Base-by-base conservation (phyloP, 1,140 invertebrate genomes). In the Drosophila baimaii region DNA sequence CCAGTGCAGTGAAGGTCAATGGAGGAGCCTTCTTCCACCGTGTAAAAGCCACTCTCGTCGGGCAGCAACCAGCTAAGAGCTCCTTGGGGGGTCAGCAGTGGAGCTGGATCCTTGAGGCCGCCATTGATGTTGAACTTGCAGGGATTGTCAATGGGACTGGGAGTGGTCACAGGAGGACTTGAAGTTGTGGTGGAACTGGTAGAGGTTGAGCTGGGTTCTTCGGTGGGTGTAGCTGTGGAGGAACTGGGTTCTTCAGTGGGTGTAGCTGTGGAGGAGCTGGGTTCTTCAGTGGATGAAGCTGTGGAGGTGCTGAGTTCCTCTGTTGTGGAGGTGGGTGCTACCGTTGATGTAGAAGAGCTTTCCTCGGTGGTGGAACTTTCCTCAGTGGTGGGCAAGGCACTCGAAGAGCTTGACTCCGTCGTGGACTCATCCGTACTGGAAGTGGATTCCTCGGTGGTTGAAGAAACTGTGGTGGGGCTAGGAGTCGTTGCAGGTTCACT, bases 1-100 rank as follows among this genome's bases (percentile, higher is more conserved):
- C 79, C 73, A 2, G 86, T 86, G 49, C 86, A 90, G 3, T 90
- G 81, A 3, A 90, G 33, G n/a, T 90, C 86, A 10, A 90, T 68
- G 47, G 78, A 61, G 9, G 49, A 43, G 2, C 79, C 86, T 4
- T 79, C 62, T 2, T 82, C 65, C 0, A 90, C 17, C 8, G 19
- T 64, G 9, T 86, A 90, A 12, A 35, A 5, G 0, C 86, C 86
- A 12, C 29, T 21, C 29, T 76, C 70, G n/a, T 82, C 49, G 10
- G 86, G 72, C 12, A 71, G 8, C 19, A 90, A 44, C 80, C 86
- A 89, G 21, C 70, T 89, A 0, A 89, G 70, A 10, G 65, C 70
- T 23, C 74, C 80, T 12, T 72, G 46, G 3, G 77, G 70, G 1
- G 76, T 86, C 10, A 91, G 76, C 1, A 91, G 19, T 5, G 90